These are phyloP conservation scores for Benthosema pterotum DNA, from an alignment of 2,797 vertebrate species.

Conservation along the genomic window DNA sequence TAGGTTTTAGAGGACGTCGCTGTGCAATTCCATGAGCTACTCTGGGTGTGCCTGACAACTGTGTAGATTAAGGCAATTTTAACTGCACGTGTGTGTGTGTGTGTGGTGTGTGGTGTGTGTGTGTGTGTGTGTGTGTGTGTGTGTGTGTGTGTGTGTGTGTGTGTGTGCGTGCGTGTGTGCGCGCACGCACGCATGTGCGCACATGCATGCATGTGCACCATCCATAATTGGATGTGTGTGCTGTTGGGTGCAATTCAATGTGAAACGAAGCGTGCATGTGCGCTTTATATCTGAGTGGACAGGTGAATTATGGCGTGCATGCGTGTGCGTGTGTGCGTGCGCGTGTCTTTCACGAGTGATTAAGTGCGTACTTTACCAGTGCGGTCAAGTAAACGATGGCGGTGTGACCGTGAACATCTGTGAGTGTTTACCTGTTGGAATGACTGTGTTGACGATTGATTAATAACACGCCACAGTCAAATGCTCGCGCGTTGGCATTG, in stretches of 20 bases:
- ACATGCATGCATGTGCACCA: no score
- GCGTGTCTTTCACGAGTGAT: background rate
- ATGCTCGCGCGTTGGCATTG: background rate
- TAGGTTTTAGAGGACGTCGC: background rate
- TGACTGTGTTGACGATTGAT: slow-evolving; percentile 6
- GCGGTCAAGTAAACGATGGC: slow-evolving; percentile 10
- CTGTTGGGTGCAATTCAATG: no score
- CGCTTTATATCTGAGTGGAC: no score
- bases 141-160: no score
- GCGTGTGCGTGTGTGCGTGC: background rate
- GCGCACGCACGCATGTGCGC: no score
- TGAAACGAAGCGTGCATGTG: no score
- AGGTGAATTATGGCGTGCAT: slow-evolving; percentile 8
- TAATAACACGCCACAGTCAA: slow-evolving; percentile 3
- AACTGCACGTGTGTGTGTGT: background rate
- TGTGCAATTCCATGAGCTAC: slow-evolving; percentile 7
- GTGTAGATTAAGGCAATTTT: background rate
- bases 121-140: no score
- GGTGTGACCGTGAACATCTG: slow-evolving; percentile 9
- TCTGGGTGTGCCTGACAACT: slow-evolving; percentile 11
- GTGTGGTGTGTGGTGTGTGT: slow-evolving; percentile 2
- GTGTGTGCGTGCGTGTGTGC: no score
- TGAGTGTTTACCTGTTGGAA: slow-evolving; percentile 1
- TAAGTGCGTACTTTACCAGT: slow-evolving; percentile 1
- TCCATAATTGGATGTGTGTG: no score